Percentiles rank a stretch among this genome's conserved stretches.
Evolutionary conservation across 2,888 invertebrate genomes (phyloP).

Genomic region (Plebejus melissa): DNA sequence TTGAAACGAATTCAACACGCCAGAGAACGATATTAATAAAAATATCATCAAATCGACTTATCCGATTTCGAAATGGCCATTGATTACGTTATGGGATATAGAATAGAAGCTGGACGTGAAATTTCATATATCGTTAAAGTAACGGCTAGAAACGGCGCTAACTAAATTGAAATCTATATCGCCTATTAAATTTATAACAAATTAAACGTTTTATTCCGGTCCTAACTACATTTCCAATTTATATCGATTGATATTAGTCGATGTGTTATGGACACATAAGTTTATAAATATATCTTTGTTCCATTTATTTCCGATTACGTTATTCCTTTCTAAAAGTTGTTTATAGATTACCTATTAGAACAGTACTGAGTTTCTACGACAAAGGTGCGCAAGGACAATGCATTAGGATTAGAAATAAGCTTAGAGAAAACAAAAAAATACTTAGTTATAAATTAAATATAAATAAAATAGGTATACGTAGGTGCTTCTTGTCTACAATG

Average conservation of each 20-base stretch:
- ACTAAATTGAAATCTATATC: constrained; percentile 28
- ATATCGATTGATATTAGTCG: neutral
- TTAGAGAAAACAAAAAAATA: no score
- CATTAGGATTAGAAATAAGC: no score
- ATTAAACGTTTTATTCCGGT: constrained; percentile 16
- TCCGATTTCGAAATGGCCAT: constrained; percentile 12
- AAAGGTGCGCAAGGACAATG: no score
- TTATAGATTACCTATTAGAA: no score
- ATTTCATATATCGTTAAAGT: constrained; percentile 22
- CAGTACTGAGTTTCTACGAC: no score
- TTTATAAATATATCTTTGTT: neutral
- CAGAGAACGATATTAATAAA: neutral
- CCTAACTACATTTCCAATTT: neutral
- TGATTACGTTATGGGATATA: constrained; percentile 11
- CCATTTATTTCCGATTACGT: neutral
- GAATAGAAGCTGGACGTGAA: constrained; percentile 19
- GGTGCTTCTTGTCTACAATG: no score
- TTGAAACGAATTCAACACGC: neutral
- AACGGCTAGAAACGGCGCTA: constrained; percentile 17
- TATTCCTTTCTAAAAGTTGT: neutral
- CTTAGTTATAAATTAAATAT: no score
- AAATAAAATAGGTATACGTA: no score
- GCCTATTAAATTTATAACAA: constrained; percentile 17
- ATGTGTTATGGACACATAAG: neutral
- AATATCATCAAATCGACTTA: constrained; percentile 22